Conservation (phyloP, 2,113 vertebrate genomes). For the Parotia lawesii region DNA sequence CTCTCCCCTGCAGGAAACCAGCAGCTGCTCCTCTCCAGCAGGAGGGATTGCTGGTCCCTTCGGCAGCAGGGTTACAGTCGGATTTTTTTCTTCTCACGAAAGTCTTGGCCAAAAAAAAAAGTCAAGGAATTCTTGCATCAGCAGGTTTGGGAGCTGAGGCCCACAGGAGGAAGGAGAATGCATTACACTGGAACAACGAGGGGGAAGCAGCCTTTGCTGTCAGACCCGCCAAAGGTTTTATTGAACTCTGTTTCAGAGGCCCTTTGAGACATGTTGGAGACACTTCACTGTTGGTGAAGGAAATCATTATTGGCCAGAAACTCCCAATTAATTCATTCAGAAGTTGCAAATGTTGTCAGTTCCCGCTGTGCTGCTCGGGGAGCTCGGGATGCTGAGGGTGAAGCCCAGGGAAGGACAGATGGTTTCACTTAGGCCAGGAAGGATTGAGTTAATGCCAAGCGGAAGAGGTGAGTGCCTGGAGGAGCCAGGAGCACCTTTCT, state of each 20-base stretch:
- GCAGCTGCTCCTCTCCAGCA: not conserved
- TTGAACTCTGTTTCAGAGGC: not conserved
- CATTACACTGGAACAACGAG: not conserved
- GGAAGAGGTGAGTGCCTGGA: not conserved
- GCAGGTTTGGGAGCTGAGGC: conserved; percentile 34
- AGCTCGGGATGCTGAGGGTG: not conserved
- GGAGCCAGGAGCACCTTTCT: conserved; percentile 7
- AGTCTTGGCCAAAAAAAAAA: not conserved
- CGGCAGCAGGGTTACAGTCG: not conserved
- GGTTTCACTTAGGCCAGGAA: conserved; percentile 6
- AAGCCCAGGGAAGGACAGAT: not conserved
- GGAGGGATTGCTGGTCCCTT: not conserved
- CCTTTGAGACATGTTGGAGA: not conserved
- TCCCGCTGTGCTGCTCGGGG: not conserved
- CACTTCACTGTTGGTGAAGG: not conserved
- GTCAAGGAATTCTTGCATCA: conserved; percentile 46
- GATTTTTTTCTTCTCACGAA: not conserved
- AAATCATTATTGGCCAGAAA: not conserved
- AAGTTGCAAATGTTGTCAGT: not conserved
- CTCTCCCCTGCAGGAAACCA: not conserved
- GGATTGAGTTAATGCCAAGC: not conserved
- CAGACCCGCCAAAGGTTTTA: not conserved
- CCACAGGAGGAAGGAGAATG: conserved; percentile 20
- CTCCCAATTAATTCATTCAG: not conserved
- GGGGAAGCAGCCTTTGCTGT: not conserved